Base-by-base conservation (phyloP, 2,888 invertebrate genomes). In the Himalopsyche tibetana region DNA sequence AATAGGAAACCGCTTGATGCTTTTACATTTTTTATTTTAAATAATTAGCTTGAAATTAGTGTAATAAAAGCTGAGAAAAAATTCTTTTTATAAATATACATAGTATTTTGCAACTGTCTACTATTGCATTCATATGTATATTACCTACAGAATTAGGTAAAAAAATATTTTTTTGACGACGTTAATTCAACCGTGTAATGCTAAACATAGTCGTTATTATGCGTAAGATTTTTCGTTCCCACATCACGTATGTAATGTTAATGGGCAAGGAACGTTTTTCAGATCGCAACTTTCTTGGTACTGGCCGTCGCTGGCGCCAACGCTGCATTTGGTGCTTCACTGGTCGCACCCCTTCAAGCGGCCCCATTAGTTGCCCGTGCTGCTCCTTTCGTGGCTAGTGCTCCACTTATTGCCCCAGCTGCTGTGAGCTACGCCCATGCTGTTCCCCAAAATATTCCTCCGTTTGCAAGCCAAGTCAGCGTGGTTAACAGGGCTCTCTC, bases 391-490 rank as follows among this genome's bases (percentile, higher is more conserved):
- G 15, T 74, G 38, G 86, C 87, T n/a, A 84, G 89, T 56, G 89
- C 90, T 82, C 89, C 89, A 74, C 80, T 90, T 6, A 89, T 90
- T 38, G 90, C 90, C 55, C 83, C 88, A 42, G 55, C 82, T n/a
- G 85, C 86, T 82, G 88, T 85, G 55, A 82, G 83, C 12, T 88
- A 85, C 45, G 86, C 82, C 86, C 87, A 86, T 28, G 89, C 89
- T 4, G 89, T 90, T 15, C 90, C 91, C 69, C 90, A 90, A 42
- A 95, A 95, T 89, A 92, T 95, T 79, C 93, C 94, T 82, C 95
- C 95, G 2, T 94, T 94, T 89, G 94, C 95, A 2, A 93, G 94
- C 3, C 94, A 95, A 90, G 91, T 94, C 86, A 95, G 92, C 90
- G 92, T 94, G 12, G 93, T 93, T 88, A 94, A 91, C 87, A 92